Evolutionary conservation across 2,113 vertebrate genomes (phyloP).

Genomic region (Mormyrus lacerda): DNA sequence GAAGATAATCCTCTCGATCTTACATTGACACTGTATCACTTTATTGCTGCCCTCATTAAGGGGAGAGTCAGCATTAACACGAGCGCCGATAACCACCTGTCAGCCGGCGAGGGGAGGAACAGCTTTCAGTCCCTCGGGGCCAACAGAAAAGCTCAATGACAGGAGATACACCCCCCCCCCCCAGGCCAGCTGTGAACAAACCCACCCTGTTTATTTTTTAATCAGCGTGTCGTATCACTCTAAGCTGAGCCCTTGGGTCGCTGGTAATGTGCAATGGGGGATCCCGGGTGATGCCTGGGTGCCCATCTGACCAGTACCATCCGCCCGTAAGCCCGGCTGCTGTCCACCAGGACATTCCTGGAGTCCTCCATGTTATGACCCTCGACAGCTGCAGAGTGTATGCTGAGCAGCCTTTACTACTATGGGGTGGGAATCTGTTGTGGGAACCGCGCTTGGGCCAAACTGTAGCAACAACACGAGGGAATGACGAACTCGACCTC

Average conservation of each 20-base stretch:
- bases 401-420: conserved; percentile 27
- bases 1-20: background rate
- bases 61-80: background rate
- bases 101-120: conserved; percentile 15
- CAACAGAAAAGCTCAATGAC: background rate
- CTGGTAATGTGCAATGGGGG: too few species aligned
- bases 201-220: background rate
- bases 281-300: background rate
- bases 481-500: background rate
- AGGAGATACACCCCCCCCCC: background rate
- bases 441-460: background rate
- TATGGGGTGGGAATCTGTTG: conserved; percentile 25
- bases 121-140: conserved; percentile 24
- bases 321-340: background rate
- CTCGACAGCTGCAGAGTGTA: conserved; percentile 46
- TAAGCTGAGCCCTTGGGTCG: too few species aligned
- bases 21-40: background rate
- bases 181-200: conserved; percentile 44
- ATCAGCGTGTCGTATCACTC: background rate
- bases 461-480: background rate
- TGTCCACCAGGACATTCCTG: background rate
- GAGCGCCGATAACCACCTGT: conserved; percentile 26
- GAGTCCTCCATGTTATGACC: background rate
- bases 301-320: background rate
- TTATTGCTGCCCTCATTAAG: background rate